Evolutionary conservation across 2,797 vertebrate genomes (phyloP), one percentile per base, ranked within the genome.

Genomic region (Lacerta bilineata): DNA sequence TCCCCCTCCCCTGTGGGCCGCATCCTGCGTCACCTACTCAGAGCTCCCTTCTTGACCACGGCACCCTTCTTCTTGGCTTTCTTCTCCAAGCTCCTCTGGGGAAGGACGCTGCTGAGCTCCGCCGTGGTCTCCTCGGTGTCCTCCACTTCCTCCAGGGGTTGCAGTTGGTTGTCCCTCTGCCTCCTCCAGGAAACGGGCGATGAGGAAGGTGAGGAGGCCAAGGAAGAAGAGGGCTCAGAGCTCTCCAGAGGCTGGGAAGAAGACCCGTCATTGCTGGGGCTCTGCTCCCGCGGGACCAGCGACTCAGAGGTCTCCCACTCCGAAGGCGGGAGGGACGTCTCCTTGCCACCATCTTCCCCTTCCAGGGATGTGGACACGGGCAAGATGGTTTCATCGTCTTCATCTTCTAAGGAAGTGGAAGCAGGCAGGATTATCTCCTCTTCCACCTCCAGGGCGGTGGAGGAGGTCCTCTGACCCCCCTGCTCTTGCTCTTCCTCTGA

Each of bases 21-120:
- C 13, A 15, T 2, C 55, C 69, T 85, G 81, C 83, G 27, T 50
- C 55, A 91, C 83, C 18, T 75, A 76, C 88, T 82, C 43, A 76
- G 92, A 8, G 25, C 84, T 25, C 41, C 87, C 76, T 84, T 94
- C 41, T 92, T 90, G 23, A 68, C 91, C 9, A 84, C 72, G 1
- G 29, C 66, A 13, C 36, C 83, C 36, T 55, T 84, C 61, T 29
- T 43, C 23, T 50, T 8, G 43, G 7, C 11, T 27, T 5, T 5
- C 43, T 23, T 29, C 69, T 71, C 68, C 25, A 1, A 23, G 61
- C 5, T 66, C 10, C 25, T 13, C 27, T n/a, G 41, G 9, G 27
- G 55, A 4, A 1, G 25, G 72, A 10, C 23, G 84, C 36, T 66
- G 84, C 79, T 80, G 8, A 39, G 59, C 11, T 66, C 61, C 0